Conservation (phyloP, 1,140 invertebrate genomes). For the Aphelinus certus region DNA sequence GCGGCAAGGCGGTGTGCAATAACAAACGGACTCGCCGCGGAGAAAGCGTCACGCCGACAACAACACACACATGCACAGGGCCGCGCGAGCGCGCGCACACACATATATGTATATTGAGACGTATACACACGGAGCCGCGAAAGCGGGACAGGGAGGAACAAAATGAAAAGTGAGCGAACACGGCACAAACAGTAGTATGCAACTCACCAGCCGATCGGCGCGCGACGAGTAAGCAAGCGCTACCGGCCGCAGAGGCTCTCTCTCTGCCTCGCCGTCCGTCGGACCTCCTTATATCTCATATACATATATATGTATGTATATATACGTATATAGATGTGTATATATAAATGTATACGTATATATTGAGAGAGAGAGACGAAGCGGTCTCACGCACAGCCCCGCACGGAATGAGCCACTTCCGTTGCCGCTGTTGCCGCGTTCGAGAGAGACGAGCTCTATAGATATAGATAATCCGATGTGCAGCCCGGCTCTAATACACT, state of each 20-base stretch:
- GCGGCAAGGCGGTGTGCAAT: too few species aligned
- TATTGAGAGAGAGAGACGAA: neutral
- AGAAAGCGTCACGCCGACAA: constrained; percentile 6
- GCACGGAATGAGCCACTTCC: constrained; percentile 37
- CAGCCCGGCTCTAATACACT: too few species aligned
- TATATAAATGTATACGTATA: too few species aligned
- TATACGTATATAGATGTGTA: too few species aligned
- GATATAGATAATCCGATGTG: too few species aligned
- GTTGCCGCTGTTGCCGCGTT: neutral
- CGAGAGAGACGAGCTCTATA: too few species aligned
- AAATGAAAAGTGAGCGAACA: constrained; percentile 7
- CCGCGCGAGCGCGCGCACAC: neutral
- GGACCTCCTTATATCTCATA: neutral
- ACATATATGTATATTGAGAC: neutral
- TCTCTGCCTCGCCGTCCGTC: neutral
- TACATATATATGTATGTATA: neutral
- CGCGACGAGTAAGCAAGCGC: neutral
- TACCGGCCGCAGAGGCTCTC: neutral
- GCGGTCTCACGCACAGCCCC: constrained; percentile 26
- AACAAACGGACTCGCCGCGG: neutral
- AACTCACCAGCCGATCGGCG: constrained; percentile 24
- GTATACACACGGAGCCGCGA: neutral
- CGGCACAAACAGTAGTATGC: constrained; percentile 24
- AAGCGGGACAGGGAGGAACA: neutral
- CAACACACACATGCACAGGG: neutral